phyloP scores from a whole-genome alignment of 2,797 vertebrate species.

The Tokudaia tokunoshimensis region DNA sequence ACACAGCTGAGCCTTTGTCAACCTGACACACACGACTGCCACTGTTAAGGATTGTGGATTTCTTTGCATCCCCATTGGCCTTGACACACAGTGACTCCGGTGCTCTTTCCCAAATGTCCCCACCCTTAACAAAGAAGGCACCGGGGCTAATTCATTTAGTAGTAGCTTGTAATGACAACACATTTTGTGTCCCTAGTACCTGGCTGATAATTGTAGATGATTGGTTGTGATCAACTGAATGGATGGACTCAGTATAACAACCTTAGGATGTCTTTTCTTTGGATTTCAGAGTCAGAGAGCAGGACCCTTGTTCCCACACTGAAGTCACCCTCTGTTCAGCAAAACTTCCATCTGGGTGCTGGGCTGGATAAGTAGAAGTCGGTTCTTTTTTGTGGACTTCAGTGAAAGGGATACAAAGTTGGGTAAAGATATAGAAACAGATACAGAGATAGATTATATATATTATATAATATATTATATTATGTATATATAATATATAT shows the following conservation, averaged over 20 bases:
- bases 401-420: neutral
- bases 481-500: too few relatives aligned
- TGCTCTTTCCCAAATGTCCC: neutral
- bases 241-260: neutral
- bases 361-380: neutral
- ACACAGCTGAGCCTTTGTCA: neutral
- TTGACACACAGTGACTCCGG: neutral
- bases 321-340: neutral
- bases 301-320: neutral
- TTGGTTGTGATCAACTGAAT: neutral
- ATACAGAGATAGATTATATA: neutral
- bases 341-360: neutral
- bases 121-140: neutral
- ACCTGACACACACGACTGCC: neutral
- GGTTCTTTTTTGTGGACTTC: neutral
- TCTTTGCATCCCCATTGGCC: neutral
- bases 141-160: neutral
- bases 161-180: neutral
- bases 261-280: neutral
- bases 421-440: neutral
- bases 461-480: neutral
- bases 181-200: neutral
- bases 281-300: neutral
- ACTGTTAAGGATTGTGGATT: neutral
- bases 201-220: neutral